A percentile compares a stretch with the other conserved stretches of the same genome.
phyloP scores from a whole-genome alignment of 2,888 invertebrate species.

The Drosophila paucipuncta region DNA sequence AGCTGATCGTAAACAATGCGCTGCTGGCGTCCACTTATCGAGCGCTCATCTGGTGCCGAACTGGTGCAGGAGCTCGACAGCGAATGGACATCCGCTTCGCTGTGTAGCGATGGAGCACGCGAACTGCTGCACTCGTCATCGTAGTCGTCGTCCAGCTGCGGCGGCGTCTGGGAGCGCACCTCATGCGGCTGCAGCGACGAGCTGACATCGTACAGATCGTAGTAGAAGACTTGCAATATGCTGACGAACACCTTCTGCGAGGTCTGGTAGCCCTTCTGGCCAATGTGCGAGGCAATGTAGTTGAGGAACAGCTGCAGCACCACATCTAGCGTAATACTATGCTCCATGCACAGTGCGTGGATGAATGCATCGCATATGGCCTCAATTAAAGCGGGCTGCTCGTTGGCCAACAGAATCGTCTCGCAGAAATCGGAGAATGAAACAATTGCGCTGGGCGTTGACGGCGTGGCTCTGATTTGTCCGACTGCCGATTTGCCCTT shows the following conservation, averaged over 20 bases:
- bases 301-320: slow-evolving; percentile 88
- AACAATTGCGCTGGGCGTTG: slow-evolving; percentile 65
- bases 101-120: slow-evolving; percentile 75
- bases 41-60: slow-evolving; percentile 77
- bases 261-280: slow-evolving; percentile 86
- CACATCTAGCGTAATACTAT: slow-evolving; percentile 82
- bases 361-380: slow-evolving; percentile 84
- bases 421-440: slow-evolving; percentile 85
- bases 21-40: slow-evolving; percentile 65
- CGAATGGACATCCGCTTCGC: slow-evolving; percentile 81
- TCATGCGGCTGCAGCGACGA: slow-evolving; percentile 71
- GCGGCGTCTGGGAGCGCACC: slow-evolving; percentile 77
- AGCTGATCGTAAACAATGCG: slow-evolving; percentile 81
- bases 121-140: slow-evolving; percentile 77
- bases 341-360: slow-evolving; percentile 83
- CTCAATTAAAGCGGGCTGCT: slow-evolving; percentile 80
- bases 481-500: slow-evolving; percentile 35
- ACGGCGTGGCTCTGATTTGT: slow-evolving; percentile 5
- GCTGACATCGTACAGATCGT: slow-evolving; percentile 83
- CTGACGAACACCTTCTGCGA: slow-evolving; percentile 86
- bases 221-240: slow-evolving; percentile 86
- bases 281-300: slow-evolving; percentile 89
- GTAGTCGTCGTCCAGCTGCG: slow-evolving; percentile 74
- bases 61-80: slow-evolving; percentile 79
- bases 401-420: slow-evolving; percentile 81